Conservation (phyloP, 2,797 vertebrate species). For the Brachyrhaphis roseni region DNA sequence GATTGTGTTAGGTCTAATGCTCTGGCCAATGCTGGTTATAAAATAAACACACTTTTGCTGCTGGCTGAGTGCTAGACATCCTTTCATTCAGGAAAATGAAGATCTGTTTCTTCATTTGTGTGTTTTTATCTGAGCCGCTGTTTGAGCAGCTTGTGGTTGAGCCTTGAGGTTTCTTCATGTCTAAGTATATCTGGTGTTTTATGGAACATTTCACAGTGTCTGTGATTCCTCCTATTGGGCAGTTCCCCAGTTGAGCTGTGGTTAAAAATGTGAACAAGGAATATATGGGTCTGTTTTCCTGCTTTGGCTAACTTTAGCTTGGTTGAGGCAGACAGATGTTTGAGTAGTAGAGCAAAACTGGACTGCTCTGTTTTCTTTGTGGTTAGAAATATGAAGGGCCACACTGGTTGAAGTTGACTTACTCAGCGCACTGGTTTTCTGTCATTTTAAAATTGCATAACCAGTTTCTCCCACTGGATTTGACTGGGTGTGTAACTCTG, state of each 20-base stretch:
- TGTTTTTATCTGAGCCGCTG: constrained; percentile 12
- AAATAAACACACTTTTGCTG: constrained; percentile 34
- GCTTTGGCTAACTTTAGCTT: constrained; percentile 69
- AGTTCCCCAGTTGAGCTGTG: constrained; percentile 62
- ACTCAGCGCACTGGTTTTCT: constrained; percentile 7
- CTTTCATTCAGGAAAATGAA: constrained; percentile 21
- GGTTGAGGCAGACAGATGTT: constrained; percentile 37
- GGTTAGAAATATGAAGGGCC: constrained; percentile 43
- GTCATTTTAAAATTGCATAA: constrained; percentile 25
- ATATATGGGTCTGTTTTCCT: constrained; percentile 54
- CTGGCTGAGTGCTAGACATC: constrained; percentile 21
- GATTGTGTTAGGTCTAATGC: constrained; percentile 1
- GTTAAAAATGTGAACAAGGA: constrained; percentile 57
- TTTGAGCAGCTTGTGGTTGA: constrained; percentile 33
- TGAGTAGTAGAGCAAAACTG: constrained; percentile 51
- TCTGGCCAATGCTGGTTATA: constrained; percentile 14
- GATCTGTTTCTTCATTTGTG: constrained; percentile 24
- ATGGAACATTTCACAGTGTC: constrained; percentile 68
- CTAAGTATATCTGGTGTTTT: constrained; percentile 70
- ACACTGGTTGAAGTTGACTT: constrained; percentile 17
- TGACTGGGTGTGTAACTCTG: neutral
- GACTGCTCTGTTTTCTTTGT: constrained; percentile 42
- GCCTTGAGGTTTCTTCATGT: constrained; percentile 43
- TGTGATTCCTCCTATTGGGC: constrained; percentile 65
- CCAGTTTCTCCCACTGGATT: neutral